Percentiles rank a stretch among this genome's conserved stretches.
phyloP scores from a whole-genome alignment of 2,888 invertebrate species.

The Heliconius ethilla region DNA sequence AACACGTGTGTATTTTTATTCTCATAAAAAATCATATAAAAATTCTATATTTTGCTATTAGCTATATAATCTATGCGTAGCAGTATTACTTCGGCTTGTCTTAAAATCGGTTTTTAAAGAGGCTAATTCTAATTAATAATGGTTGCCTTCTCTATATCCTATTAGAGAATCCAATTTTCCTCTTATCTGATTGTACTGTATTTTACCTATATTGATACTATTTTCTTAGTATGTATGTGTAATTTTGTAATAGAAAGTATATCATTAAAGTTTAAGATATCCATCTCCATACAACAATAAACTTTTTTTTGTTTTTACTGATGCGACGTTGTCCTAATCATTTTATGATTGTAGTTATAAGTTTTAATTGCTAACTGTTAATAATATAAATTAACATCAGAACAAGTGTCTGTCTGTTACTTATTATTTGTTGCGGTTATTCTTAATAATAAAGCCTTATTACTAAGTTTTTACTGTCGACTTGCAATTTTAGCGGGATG shows the following conservation, averaged over 20 bases:
- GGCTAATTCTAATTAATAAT: not conserved
- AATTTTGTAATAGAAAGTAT: not conserved
- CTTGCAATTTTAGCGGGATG: not conserved
- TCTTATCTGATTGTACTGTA: not conserved
- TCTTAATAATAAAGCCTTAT: not conserved
- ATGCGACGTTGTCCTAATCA: not conserved
- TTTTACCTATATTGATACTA: not conserved
- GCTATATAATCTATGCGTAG: not conserved
- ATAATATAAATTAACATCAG: too few relatives aligned
- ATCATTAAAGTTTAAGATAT: not conserved
- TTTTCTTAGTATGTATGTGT: not conserved
- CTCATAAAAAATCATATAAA: constrained; percentile 26
- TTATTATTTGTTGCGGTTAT: not conserved
- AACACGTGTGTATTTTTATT: constrained; percentile 51
- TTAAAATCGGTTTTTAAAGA: not conserved
- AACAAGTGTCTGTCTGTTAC: not conserved
- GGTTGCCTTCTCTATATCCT: not conserved
- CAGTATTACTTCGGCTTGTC: not conserved
- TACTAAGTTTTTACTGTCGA: not conserved
- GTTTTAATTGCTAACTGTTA: too few relatives aligned
- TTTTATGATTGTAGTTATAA: not conserved
- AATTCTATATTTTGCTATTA: constrained; percentile 1
- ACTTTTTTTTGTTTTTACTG: too few relatives aligned
- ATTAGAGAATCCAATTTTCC: not conserved
- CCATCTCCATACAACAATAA: too few relatives aligned